A percentile compares a stretch with the other conserved stretches of the same genome.
Evolutionary conservation across 2,888 invertebrate species (phyloP).

Genomic region (Dicyrtomina minuta): DNA sequence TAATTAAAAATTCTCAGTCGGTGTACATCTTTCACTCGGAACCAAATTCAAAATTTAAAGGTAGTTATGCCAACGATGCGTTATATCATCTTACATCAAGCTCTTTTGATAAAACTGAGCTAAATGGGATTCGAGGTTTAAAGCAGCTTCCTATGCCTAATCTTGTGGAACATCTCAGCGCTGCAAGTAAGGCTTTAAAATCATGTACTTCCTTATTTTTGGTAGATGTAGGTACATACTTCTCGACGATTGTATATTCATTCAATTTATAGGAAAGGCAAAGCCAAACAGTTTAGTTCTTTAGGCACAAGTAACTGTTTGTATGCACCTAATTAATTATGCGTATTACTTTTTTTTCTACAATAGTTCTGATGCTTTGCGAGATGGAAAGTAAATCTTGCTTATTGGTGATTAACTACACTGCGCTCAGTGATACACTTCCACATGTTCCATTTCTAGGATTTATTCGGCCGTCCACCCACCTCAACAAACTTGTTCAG

Average conservation of each 20-base stretch:
- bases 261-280: too few relatives aligned
- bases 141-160: constrained; percentile 11
- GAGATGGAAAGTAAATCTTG: constrained; percentile 15
- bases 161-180: constrained; percentile 5
- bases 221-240: neutral
- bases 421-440: constrained; percentile 4
- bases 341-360: neutral
- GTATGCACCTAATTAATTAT: too few relatives aligned
- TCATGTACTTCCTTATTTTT: too few relatives aligned
- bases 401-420: neutral
- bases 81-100: neutral
- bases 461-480: neutral
- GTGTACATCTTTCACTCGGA: constrained; percentile 13
- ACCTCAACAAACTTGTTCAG: neutral
- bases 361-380: constrained; percentile 9
- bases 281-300: too few relatives aligned
- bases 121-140: neutral
- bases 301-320: too few relatives aligned
- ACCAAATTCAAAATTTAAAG: neutral
- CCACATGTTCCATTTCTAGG: constrained; percentile 14
- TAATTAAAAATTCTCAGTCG: neutral
- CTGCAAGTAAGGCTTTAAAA: neutral
- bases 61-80: neutral
- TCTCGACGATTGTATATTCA: neutral
- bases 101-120: neutral